Conservation (phyloP, 2,113 vertebrate genomes). For the Castor canadensis region DNA sequence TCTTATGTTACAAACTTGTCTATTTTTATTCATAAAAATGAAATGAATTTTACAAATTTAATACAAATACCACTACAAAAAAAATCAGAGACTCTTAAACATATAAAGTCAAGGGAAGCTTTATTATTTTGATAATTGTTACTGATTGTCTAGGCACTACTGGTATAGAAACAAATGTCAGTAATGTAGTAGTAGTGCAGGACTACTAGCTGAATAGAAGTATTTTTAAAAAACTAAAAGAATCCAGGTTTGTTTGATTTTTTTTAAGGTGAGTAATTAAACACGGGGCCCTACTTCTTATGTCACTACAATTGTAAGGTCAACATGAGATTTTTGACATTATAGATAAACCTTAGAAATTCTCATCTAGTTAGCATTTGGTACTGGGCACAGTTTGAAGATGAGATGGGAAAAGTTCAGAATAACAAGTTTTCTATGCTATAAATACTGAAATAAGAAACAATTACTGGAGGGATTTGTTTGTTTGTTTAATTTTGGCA, state of each 20-base stretch:
- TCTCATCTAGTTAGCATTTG: slow-evolving; percentile 7
- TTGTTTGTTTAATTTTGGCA: too few species aligned
- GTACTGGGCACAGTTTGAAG: slow-evolving; percentile 40
- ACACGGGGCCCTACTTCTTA: too few species aligned
- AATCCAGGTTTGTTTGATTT: too few species aligned
- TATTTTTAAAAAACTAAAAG: too few species aligned
- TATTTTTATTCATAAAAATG: neutral
- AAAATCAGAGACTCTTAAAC: neutral
- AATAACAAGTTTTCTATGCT: neutral
- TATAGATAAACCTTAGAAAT: too few species aligned
- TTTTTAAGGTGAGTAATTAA: too few species aligned
- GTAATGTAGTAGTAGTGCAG: neutral
- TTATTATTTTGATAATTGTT: neutral
- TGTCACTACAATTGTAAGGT: too few species aligned
- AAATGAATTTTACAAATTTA: neutral
- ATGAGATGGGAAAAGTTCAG: neutral
- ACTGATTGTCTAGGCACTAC: slow-evolving; percentile 50
- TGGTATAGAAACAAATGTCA: slow-evolving; percentile 36
- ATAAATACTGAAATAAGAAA: neutral
- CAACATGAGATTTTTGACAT: too few species aligned
- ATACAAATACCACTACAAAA: neutral
- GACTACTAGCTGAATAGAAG: neutral
- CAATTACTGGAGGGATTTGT: too few species aligned
- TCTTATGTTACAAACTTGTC: neutral
- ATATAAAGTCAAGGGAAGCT: neutral